phyloP scores from a whole-genome alignment of 1,140 invertebrate species.

The Aphelenchoides besseyi region DNA sequence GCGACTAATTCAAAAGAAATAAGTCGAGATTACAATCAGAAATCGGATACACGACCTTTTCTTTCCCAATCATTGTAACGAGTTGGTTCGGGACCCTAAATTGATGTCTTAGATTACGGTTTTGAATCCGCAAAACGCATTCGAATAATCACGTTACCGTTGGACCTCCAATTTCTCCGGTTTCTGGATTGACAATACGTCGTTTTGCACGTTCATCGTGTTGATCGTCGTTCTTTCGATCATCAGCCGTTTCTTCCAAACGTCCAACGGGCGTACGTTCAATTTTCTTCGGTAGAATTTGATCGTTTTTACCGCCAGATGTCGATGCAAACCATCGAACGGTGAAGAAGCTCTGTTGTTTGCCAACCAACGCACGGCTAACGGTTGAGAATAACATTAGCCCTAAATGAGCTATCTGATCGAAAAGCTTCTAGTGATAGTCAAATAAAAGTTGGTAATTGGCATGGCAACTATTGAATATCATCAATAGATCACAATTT shows the following conservation, averaged over 20 bases:
- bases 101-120: too few species aligned
- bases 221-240: not conserved
- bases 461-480: too few species aligned
- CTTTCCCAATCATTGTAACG: constrained; percentile 98
- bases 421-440: too few species aligned
- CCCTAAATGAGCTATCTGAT: too few species aligned
- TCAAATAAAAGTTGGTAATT: too few species aligned
- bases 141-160: too few species aligned
- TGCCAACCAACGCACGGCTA: not conserved
- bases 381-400: not conserved
- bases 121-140: too few species aligned
- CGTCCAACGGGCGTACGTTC: constrained; percentile 11
- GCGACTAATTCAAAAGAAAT: not conserved
- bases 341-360: not conserved
- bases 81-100: constrained; percentile 93
- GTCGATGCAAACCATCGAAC: too few species aligned
- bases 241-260: constrained; percentile 61
- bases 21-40: constrained; percentile 67
- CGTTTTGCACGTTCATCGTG: constrained; percentile 27
- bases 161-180: constrained; percentile 90
- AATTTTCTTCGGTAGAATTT: constrained; percentile 14
- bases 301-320: not conserved
- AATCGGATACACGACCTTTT: constrained; percentile 92
- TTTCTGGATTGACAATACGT: constrained; percentile 73
- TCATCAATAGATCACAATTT: too few species aligned